A percentile compares a stretch with the other conserved stretches of the same genome.
Evolutionary conservation across 1,140 invertebrate genomes (phyloP).

Genomic region (Cryptotermes secundus): DNA sequence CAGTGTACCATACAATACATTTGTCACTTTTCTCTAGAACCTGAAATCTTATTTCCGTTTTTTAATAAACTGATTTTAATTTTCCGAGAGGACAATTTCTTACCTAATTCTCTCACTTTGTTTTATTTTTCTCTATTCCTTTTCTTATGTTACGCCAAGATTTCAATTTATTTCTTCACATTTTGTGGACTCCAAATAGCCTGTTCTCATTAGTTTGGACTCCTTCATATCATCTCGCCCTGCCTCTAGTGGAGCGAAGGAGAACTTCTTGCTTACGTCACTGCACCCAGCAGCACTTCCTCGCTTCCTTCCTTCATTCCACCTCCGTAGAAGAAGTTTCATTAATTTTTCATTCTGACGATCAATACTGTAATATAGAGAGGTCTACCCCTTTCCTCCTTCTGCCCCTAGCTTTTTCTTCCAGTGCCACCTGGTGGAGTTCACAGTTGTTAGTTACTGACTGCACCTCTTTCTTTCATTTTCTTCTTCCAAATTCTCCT

Average conservation of each 20-base stretch:
- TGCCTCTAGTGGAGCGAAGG: background rate
- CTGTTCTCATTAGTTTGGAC: background rate
- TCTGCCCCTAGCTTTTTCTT: background rate
- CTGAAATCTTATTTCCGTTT: too few relatives aligned
- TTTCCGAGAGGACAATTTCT: background rate
- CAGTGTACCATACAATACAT: too few relatives aligned
- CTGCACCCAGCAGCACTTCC: background rate
- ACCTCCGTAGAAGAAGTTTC: conserved; percentile 10
- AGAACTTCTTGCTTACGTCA: background rate
- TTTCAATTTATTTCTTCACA: background rate
- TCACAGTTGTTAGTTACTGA: background rate
- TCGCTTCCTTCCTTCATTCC: background rate
- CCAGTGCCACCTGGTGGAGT: background rate
- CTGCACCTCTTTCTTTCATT: background rate
- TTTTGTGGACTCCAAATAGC: background rate
- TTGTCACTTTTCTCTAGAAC: too few relatives aligned
- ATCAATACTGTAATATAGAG: conserved; percentile 20
- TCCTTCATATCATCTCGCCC: background rate
- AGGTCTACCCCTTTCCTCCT: background rate
- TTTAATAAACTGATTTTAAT: too few relatives aligned
- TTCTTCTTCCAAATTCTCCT: too few relatives aligned
- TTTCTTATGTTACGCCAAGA: background rate
- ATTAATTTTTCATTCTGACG: conserved; percentile 8
- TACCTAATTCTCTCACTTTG: background rate
- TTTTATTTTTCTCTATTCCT: background rate